These are phyloP conservation scores for Heteropelma amictum DNA, from an alignment of 2,888 invertebrate species.

Conservation along the genomic window DNA sequence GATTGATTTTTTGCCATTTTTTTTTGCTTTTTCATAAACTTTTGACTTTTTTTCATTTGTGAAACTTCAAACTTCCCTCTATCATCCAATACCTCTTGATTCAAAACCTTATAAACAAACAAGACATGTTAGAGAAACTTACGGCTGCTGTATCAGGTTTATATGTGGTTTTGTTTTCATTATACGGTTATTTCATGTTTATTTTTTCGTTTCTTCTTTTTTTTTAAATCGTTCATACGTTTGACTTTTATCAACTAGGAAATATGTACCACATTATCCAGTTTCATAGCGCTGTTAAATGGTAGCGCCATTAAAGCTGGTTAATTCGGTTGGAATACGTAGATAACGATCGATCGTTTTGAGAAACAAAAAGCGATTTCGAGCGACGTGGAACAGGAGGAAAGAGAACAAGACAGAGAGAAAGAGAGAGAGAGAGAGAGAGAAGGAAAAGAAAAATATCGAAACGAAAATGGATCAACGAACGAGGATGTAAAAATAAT, in stretches of 20 bases:
- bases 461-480: too few species aligned
- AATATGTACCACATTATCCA: conserved; percentile 64
- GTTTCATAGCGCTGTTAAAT: conserved; percentile 55
- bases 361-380: too few species aligned
- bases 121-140: conserved; percentile 80
- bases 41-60: conserved; percentile 71
- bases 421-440: not conserved
- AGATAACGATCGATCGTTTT: conserved; percentile 12
- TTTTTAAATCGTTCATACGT: conserved; percentile 52
- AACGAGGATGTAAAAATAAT: too few species aligned
- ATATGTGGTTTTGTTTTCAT: conserved; percentile 63
- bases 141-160: conserved; percentile 66
- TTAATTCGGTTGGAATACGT: conserved; percentile 70
- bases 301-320: conserved; percentile 56
- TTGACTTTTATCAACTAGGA: conserved; percentile 61
- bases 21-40: conserved; percentile 74
- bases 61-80: conserved; percentile 78
- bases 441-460: not conserved
- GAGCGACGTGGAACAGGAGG: conserved; percentile 4
- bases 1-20: too few species aligned
- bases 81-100: conserved; percentile 91
- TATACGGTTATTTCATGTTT: conserved; percentile 21
- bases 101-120: conserved; percentile 91
- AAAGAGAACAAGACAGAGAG: conserved; percentile 5
- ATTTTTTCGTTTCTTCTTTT: not conserved